A percentile compares a stretch with the other conserved stretches of the same genome.
Evolutionary conservation across 2,888 invertebrate species (phyloP).

Genomic region (Xiphydria camelus): DNA sequence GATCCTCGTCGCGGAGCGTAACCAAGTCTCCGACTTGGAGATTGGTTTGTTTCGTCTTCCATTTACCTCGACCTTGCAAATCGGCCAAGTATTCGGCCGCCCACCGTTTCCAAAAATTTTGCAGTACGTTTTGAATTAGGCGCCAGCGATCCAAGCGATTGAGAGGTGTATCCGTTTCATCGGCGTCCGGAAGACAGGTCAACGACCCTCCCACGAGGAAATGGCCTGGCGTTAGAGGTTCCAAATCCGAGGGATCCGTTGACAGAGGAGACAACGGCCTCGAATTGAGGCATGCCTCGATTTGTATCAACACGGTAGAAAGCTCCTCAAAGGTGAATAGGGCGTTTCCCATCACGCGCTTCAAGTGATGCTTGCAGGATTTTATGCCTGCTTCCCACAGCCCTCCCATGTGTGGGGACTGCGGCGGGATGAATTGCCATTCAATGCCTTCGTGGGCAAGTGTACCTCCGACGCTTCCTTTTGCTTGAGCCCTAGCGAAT

Average conservation of each 20-base stretch:
- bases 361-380: constrained; percentile 34
- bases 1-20: constrained; percentile 10
- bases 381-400: constrained; percentile 41
- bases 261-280: constrained; percentile 34
- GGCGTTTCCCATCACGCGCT: constrained; percentile 21
- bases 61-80: constrained; percentile 31
- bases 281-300: constrained; percentile 38
- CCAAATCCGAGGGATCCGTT: constrained; percentile 24
- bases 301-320: constrained; percentile 28
- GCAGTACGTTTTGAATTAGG: constrained; percentile 23
- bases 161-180: constrained; percentile 18
- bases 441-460: constrained; percentile 16
- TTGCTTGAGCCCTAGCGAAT: background rate
- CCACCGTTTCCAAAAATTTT: constrained; percentile 31
- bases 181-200: constrained; percentile 21
- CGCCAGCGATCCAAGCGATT: constrained; percentile 33
- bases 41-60: constrained; percentile 14
- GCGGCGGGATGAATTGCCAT: constrained; percentile 38
- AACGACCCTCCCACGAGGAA: constrained; percentile 38
- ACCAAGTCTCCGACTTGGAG: constrained; percentile 12
- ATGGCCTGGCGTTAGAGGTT: constrained; percentile 41
- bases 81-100: constrained; percentile 23
- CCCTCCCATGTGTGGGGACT: constrained; percentile 39
- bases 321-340: constrained; percentile 38
- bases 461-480: background rate